Conservation (phyloP, 2,797 vertebrate genomes). For the Tachyglossus aculeatus region DNA sequence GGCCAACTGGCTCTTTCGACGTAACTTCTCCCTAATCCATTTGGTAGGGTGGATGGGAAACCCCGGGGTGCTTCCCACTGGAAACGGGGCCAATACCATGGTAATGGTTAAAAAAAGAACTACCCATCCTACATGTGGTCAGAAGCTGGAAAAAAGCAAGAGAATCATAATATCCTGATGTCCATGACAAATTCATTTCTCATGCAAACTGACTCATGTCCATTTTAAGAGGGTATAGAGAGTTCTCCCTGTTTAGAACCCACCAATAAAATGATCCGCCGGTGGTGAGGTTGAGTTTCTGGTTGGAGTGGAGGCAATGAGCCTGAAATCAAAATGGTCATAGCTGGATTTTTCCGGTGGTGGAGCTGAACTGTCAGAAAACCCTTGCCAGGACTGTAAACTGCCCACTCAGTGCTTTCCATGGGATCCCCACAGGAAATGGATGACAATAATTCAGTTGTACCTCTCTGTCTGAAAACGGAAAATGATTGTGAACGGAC, state of each 20-base stretch:
- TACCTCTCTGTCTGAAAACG: background rate
- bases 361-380: background rate
- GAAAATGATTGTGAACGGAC: background rate
- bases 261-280: background rate
- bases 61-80: too few species aligned
- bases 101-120: too few species aligned
- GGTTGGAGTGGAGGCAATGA: background rate
- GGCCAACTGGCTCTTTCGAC: too few species aligned
- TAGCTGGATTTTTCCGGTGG: background rate
- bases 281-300: background rate
- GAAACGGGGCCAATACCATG: too few species aligned
- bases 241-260: background rate
- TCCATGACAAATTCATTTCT: background rate
- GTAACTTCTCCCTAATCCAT: too few species aligned
- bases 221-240: background rate
- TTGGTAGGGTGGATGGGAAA: too few species aligned
- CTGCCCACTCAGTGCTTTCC: background rate
- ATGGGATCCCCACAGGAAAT: background rate
- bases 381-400: background rate
- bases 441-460: background rate
- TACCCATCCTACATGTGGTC: too few species aligned
- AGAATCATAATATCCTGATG: background rate
- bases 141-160: too few species aligned
- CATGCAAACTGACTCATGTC: background rate
- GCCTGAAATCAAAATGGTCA: slow-evolving; percentile 2